Percentiles rank a stretch among this genome's conserved stretches.
Conservation (phyloP, 2,888 invertebrate genomes). For the Drosophila putrida region DNA sequence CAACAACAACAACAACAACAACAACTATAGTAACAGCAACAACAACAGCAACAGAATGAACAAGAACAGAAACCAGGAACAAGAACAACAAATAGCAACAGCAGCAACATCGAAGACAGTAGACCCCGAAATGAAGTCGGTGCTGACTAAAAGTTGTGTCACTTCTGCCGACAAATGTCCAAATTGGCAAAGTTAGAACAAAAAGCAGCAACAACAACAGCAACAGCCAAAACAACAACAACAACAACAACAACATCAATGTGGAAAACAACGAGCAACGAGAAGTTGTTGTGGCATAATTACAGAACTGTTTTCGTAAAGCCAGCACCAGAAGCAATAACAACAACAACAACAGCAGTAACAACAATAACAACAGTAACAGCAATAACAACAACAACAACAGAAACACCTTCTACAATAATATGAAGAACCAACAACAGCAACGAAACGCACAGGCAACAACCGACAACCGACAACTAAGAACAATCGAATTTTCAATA, state of each 20-base stretch:
- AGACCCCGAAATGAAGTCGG: conserved; percentile 47
- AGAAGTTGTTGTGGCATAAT: conserved; percentile 50
- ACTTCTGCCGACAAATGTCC: conserved; percentile 61
- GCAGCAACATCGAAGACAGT: conserved; percentile 44
- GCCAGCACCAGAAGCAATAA: conserved; percentile 20
- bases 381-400: conserved; percentile 9
- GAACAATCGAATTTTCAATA: conserved; percentile 49
- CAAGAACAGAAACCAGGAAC: conserved; percentile 24
- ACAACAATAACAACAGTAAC: conserved; percentile 5
- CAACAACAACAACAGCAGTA: conserved; percentile 11
- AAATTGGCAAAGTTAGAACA: conserved; percentile 80
- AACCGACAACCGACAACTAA: conserved; percentile 18
- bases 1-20: conserved; percentile 24
- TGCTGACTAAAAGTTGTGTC: conserved; percentile 59
- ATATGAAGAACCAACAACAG: conserved; percentile 6
- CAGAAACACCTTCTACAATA: conserved; percentile 10
- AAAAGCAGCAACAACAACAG: conserved; percentile 39
- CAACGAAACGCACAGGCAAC: conserved; percentile 3
- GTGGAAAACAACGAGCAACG: conserved; percentile 14
- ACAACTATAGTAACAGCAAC: conserved; percentile 20
- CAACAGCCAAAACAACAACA: conserved; percentile 16
- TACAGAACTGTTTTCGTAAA: conserved; percentile 48
- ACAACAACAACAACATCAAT: conserved; percentile 22
- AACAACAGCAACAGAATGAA: conserved; percentile 16
- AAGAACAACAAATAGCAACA: conserved; percentile 38